Base-by-base conservation (phyloP, 2,113 vertebrate genomes). In the Merops nubicus region DNA sequence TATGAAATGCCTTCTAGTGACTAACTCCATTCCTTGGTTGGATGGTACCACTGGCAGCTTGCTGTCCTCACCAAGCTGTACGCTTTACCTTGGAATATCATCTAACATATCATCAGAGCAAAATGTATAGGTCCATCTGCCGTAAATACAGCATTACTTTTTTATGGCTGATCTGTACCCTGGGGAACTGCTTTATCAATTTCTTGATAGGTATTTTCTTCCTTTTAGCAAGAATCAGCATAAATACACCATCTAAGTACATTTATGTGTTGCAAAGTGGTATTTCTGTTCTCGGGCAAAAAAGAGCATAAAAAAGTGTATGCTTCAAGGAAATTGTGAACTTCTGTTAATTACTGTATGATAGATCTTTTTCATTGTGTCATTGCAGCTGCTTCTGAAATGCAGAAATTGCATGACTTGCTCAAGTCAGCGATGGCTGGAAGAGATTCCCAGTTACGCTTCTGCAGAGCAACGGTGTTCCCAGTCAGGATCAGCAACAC, bases 101-200 rank as follows among this genome's bases (percentile, higher is more conserved):
- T 22, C 23, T 59, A 73, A 87, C 22, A 31, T 16, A 86, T 59
- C 85, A 94, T 87, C 95, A 93, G 89, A 87, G 85, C 63, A 96
- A 92, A 96, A 97, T 92, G 17, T 26, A 93, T 45, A 96, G 97
- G 97, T 97, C 97, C 97, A 97, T 95, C 97, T 98, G 69, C 95
- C 97, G 96, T 92, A 93, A 96, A 86, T 77, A 62, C 48, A 59
- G 21, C 15, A 22, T 59, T 96, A 69, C 31, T 38, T 68, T 88
- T 93, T 95, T 48, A 91, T n/a, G 67, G 59, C 77, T 45, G 21
- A 60, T 36, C 70, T 43, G 34, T 40, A 57, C 51, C 17, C 40
- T 33, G 33, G 45, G 34, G 48, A 88, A 76, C 28, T 34, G 53
- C 59, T 93, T 60, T 83, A 68, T 88, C 79, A 56, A n/a, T 92